Base-by-base conservation (phyloP, 2,797 vertebrate genomes). In the Odontamblyopus lacepedii region DNA sequence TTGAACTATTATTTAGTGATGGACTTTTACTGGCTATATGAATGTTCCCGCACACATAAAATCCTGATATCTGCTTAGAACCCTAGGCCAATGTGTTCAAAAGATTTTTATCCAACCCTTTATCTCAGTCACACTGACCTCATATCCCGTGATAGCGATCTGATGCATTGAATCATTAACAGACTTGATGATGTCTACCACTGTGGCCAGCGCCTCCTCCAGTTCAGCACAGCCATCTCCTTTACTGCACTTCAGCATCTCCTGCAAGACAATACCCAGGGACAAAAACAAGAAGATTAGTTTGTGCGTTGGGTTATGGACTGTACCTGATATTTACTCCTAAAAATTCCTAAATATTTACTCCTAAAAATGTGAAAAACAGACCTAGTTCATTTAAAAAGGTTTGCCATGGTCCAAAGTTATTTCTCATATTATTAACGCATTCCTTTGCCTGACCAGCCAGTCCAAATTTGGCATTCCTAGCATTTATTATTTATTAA, bases 141-240 rank as follows among this genome's bases (percentile, higher is more conserved):
- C 96, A 77, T 96, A 99, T 73, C 96, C 97, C 30, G 96, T 97
- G 87, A 99, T 97, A 29, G 96, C 96, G 55, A 98, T 97, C 86
- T 98, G 96, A 82, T 97, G 96, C 95, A 97, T 95, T 35, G 96
- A 96, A 89, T 98, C 95, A 23, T 98, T 98, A 57, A 96, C 97
- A 2, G 97, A 97, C 84, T 96, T 96, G 84, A 98, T 96, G 78
- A 98, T 96, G 87, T 97, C 95, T 69, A 98, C 88, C 83, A 99
- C 63, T 0, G 96, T 95, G 26, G 94, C 93, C 70, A 96, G 83
- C 11, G 96, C 97, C 87, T 98, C 96, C 73, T 96, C 95, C 78
- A 98, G 5, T 88, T 98, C 95, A 0, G 87, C 93, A 0, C 92
- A 95, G 32, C 94, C 95, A 70, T 95, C 93, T 41, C 95, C 95